phyloP scores from a whole-genome alignment of 53 echinoderm and acorn worm genomes.

The Echinarachnius parma region DNA sequence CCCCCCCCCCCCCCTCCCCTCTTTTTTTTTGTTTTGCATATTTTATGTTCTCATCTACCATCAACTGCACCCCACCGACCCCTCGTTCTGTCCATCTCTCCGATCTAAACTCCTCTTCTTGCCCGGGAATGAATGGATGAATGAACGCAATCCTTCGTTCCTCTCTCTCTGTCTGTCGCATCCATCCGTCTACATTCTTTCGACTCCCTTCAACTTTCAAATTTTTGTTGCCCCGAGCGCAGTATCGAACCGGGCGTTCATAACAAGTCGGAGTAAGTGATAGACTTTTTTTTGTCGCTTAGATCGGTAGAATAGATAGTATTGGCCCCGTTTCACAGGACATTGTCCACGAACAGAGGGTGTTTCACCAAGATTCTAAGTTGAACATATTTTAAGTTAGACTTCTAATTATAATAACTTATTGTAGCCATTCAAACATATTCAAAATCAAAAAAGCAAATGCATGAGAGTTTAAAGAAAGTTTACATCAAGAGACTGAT shows the following conservation, averaged over 20 bases:
- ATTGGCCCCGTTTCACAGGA: no score
- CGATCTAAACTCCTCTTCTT: constrained; percentile 15
- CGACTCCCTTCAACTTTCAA: no score
- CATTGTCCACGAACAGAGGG: no score
- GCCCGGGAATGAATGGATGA: constrained; percentile 27
- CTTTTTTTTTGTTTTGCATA: constrained; percentile 15
- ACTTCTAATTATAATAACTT: no score
- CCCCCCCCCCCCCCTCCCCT: neutral
- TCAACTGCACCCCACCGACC: constrained; percentile 22
- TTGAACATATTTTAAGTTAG: no score
- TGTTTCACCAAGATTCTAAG: no score
- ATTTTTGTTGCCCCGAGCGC: neutral
- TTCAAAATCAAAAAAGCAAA: no score
- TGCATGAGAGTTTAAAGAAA: no score
- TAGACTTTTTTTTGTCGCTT: no score
- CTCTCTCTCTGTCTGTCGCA: neutral
- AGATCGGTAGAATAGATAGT: no score
- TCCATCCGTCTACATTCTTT: constrained; percentile 4
- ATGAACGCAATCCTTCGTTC: constrained; percentile 5
- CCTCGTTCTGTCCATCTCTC: constrained; percentile 19
- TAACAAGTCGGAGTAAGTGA: constrained; percentile 29
- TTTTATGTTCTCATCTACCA: constrained; percentile 23
- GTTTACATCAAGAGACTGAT: no score
- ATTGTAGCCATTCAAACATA: no score
- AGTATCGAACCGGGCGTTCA: constrained; percentile 36